These are phyloP conservation scores for Uropetala carovei DNA, from an alignment of 2,888 invertebrate species.

Conservation along the genomic window DNA sequence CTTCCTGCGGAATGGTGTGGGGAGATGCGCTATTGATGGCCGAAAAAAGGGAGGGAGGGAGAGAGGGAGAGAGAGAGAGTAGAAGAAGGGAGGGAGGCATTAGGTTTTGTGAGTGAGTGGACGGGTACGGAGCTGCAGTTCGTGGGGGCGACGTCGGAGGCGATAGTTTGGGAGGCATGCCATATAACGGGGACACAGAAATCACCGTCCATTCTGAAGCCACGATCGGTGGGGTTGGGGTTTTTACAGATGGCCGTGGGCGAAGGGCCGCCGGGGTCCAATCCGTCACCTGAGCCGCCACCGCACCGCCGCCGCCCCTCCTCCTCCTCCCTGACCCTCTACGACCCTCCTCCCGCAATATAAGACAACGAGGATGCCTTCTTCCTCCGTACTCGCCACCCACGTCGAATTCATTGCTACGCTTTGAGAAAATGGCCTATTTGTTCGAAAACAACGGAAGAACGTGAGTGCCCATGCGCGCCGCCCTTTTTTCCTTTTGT, in stretches of 20 bases:
- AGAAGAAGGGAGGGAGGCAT: not conserved
- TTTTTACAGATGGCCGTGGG: not conserved
- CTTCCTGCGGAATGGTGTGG: not conserved
- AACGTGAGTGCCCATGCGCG: not conserved
- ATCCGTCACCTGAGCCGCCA: slow-evolving; percentile 47
- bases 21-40: not conserved
- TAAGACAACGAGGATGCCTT: slow-evolving; percentile 22
- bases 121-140: not conserved
- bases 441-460: slow-evolving; percentile 36
- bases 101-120: not conserved
- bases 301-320: not conserved
- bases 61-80: too few species aligned
- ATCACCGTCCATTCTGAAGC: slow-evolving; percentile 39
- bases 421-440: slow-evolving; percentile 4
- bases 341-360: not conserved
- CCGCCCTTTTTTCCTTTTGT: not conserved
- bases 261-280: slow-evolving; percentile 38
- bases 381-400: slow-evolving; percentile 36
- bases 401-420: slow-evolving; percentile 39
- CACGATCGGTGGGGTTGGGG: not conserved
- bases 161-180: not conserved
- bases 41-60: not conserved
- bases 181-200: slow-evolving; percentile 31
- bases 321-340: not conserved
- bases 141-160: not conserved